These are phyloP conservation scores for Acrocephalus kingi DNA, from an alignment of 2,113 vertebrate genomes.

Conservation along the genomic window DNA sequence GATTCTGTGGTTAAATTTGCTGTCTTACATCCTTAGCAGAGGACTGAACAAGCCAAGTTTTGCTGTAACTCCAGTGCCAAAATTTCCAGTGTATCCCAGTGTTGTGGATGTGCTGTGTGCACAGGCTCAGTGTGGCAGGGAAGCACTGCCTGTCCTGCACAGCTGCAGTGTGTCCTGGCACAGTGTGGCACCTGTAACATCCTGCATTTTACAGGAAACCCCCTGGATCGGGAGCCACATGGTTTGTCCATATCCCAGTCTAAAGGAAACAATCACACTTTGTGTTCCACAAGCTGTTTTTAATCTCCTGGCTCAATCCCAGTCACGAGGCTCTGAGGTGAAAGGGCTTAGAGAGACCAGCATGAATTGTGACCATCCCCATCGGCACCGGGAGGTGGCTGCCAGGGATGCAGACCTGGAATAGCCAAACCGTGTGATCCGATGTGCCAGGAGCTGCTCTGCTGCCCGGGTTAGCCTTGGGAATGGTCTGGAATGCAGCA, in stretches of 20 bases:
- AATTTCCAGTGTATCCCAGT: fast-evolving
- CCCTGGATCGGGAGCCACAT: fast-evolving
- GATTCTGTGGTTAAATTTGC: neutral
- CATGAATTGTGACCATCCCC: fast-evolving
- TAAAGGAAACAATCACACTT: neutral
- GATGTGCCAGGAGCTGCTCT: fast-evolving
- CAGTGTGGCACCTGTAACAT: neutral
- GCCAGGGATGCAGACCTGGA: neutral
- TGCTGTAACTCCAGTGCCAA: neutral
- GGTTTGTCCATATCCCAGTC: neutral
- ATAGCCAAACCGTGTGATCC: fast-evolving
- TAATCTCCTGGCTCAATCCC: conserved; percentile 12
- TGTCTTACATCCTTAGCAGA: neutral
- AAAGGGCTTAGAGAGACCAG: neutral
- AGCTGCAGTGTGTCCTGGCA: neutral
- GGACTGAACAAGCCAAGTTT: fast-evolving
- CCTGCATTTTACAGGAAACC: neutral
- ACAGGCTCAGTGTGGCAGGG: neutral
- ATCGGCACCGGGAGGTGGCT: fast-evolving
- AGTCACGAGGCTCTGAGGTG: neutral
- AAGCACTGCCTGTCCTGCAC: neutral
- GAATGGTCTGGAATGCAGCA: neutral
- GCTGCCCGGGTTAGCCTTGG: neutral
- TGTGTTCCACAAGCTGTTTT: neutral
- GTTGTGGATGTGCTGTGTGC: fast-evolving